phyloP scores from a whole-genome alignment of 2,113 vertebrate genomes.

The Clarias magur region DNA sequence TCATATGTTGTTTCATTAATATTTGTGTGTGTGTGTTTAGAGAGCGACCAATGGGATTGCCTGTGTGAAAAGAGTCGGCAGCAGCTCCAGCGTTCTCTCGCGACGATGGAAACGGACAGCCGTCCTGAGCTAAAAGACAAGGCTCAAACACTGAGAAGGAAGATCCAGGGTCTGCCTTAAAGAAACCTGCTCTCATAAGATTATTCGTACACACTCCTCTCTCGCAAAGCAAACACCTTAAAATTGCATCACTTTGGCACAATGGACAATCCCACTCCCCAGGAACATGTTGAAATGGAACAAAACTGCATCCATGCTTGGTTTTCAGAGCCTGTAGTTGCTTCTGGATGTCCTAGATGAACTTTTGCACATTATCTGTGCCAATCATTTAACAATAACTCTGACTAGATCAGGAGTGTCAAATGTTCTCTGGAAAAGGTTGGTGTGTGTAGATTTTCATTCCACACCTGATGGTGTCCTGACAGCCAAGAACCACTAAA shows the following conservation, averaged over 20 bases:
- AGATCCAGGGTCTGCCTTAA: constrained; percentile 79
- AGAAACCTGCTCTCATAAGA: background rate
- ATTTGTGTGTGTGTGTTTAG: constrained; percentile 62
- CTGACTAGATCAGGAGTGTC: background rate
- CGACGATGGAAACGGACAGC: constrained; percentile 87
- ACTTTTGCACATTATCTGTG: background rate
- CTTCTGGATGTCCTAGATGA: background rate
- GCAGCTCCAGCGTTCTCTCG: constrained; percentile 83
- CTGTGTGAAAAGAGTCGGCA: constrained; percentile 83
- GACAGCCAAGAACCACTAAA: too few relatives aligned
- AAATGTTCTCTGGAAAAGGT: too few relatives aligned
- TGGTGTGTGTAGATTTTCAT: too few relatives aligned
- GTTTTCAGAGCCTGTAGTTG: background rate
- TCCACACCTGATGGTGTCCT: too few relatives aligned
- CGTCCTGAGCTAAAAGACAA: constrained; percentile 89
- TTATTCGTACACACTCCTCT: background rate
- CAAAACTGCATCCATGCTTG: background rate
- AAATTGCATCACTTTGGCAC: background rate
- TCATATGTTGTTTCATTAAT: background rate
- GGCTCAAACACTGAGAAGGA: constrained; percentile 85
- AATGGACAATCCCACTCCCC: background rate
- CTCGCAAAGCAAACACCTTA: background rate
- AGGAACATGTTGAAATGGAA: background rate
- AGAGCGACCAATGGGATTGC: constrained; percentile 86
- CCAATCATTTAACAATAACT: background rate